Percentiles rank a stretch among this genome's conserved stretches.
Conservation (phyloP, 2,797 vertebrate genomes). For the Buphagus erythrorhynchus region DNA sequence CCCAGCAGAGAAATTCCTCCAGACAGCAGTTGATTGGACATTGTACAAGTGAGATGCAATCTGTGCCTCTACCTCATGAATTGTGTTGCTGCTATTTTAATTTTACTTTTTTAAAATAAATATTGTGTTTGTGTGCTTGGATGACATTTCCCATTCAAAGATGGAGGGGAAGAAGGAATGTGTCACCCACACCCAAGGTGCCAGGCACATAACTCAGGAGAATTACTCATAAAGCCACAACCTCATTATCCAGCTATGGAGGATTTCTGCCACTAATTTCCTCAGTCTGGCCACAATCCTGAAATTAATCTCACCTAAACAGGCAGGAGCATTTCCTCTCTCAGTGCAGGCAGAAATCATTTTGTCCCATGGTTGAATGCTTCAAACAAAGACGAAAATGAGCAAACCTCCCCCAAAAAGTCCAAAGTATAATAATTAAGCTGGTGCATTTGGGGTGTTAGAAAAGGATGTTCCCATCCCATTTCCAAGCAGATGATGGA, state of each 20-base stretch:
- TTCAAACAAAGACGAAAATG: not conserved
- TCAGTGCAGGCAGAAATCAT: not conserved
- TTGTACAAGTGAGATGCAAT: not conserved
- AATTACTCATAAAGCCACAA: slow-evolving; percentile 40
- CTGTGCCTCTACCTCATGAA: not conserved
- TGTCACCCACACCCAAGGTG: slow-evolving; percentile 4
- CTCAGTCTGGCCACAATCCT: not conserved
- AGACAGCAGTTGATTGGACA: not conserved
- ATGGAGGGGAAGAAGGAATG: not conserved
- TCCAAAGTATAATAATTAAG: not conserved
- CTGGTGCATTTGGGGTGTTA: not conserved
- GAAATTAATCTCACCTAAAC: slow-evolving; percentile 32
- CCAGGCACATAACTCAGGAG: not conserved
- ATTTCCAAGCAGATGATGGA: not conserved
- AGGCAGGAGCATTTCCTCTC: not conserved
- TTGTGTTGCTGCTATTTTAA: not conserved
- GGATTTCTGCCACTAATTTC: slow-evolving; percentile 6
- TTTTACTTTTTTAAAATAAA: not conserved
- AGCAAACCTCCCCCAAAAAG: fast-evolving
- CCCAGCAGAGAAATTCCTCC: not conserved
- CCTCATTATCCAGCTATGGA: not conserved
- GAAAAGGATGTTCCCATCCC: not conserved
- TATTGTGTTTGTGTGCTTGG: not conserved
- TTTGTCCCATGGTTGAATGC: not conserved
- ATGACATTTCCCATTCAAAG: slow-evolving; percentile 44